Conservation (phyloP, 2,888 invertebrate species). For the Archips crataeganus region DNA sequence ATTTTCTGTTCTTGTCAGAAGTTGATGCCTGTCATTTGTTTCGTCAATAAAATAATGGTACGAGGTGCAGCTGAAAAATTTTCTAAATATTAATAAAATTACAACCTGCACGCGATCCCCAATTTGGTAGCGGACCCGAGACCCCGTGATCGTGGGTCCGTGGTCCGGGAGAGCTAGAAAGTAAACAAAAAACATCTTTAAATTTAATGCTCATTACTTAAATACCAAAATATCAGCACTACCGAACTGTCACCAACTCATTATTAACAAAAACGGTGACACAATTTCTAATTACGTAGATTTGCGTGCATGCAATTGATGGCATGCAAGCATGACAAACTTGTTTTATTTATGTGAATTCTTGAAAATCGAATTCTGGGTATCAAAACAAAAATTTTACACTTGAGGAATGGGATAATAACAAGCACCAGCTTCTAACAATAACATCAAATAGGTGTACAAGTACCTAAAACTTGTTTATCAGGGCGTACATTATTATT, state of each 20-base stretch:
- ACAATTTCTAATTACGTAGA: too few relatives aligned
- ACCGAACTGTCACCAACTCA: not conserved
- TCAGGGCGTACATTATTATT: too few relatives aligned
- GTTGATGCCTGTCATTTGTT: not conserved
- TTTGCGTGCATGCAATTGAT: too few relatives aligned
- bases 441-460: too few relatives aligned
- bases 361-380: too few relatives aligned
- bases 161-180: constrained; percentile 90
- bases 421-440: too few relatives aligned
- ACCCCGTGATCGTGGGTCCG: constrained; percentile 93
- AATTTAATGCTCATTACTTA: not conserved
- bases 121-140: constrained; percentile 92
- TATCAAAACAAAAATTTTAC: too few relatives aligned
- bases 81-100: not conserved
- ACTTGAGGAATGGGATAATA: too few relatives aligned
- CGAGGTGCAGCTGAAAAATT: not conserved
- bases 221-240: not conserved
- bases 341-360: too few relatives aligned
- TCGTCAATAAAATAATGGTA: not conserved
- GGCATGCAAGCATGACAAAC: too few relatives aligned
- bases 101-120: constrained; percentile 89
- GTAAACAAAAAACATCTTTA: not conserved
- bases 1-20: not conserved
- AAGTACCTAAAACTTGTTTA: too few relatives aligned
- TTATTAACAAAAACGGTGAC: too few relatives aligned